Percentiles rank a stretch among this genome's conserved stretches.
These are phyloP conservation scores for Busseola fusca DNA, from an alignment of 2,888 invertebrate genomes.

Conservation along the genomic window DNA sequence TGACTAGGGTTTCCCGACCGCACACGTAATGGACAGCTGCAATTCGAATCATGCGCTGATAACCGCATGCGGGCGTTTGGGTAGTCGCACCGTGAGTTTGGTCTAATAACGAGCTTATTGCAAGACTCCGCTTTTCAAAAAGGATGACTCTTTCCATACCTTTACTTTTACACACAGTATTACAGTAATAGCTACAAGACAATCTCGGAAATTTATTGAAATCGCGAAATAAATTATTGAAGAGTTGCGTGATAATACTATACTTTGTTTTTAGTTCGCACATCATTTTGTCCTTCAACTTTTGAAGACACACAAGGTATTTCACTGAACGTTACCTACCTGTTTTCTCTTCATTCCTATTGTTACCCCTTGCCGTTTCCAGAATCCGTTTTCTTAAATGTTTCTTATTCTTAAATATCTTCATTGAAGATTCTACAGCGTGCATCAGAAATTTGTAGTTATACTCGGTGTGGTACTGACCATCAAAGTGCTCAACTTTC, in stretches of 20 bases:
- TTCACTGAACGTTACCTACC: constrained; percentile 46
- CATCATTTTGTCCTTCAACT: constrained; percentile 59
- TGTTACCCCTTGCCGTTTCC: constrained; percentile 25
- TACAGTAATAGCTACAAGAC: constrained; percentile 26
- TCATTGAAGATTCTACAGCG: not conserved
- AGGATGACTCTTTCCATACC: constrained; percentile 16
- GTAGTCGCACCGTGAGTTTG: constrained; percentile 9
- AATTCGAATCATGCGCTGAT: no score
- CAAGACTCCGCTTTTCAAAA: constrained; percentile 22
- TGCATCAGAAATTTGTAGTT: not conserved
- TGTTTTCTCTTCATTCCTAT: constrained; percentile 43
- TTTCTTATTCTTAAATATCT: constrained; percentile 18
- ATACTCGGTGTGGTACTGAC: not conserved
- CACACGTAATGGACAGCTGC: no score
- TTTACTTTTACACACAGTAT: constrained; percentile 14
- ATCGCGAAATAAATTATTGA: constrained; percentile 19
- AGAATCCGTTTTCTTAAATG: constrained; percentile 30
- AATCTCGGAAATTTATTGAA: not conserved
- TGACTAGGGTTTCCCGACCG: no score
- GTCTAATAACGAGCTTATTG: constrained; percentile 11
- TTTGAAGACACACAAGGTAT: constrained; percentile 60
- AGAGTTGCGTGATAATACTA: constrained; percentile 47
- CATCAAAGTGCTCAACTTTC: not conserved
- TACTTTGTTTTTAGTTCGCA: constrained; percentile 59
- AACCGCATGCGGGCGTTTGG: not conserved